These are phyloP conservation scores for Parnassius apollo DNA, from an alignment of 2,888 invertebrate genomes.

Conservation along the genomic window DNA sequence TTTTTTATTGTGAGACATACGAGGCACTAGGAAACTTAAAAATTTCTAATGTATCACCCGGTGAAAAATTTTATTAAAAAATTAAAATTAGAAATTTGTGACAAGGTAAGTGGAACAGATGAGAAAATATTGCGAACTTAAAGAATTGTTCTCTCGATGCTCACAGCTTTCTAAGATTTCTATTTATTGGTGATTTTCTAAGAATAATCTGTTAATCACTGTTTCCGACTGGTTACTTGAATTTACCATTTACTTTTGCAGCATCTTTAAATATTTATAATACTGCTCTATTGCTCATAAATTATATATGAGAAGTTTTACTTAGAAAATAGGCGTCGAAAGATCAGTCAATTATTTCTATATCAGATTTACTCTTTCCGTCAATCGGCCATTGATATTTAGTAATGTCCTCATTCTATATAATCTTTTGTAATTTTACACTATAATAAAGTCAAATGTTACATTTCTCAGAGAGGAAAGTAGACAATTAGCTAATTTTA, in stretches of 20 bases:
- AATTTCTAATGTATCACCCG: too few species aligned
- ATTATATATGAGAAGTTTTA: background rate
- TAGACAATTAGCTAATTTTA: background rate
- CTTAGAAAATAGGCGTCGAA: background rate
- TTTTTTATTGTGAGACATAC: too few species aligned
- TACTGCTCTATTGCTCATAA: background rate
- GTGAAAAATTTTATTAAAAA: background rate
- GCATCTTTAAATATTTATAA: background rate
- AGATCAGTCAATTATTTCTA: background rate
- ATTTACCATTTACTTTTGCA: background rate
- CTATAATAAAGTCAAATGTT: conserved; percentile 14
- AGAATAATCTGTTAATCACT: background rate
- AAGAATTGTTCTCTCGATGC: conserved; percentile 14
- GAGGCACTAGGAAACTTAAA: too few species aligned
- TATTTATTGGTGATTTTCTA: background rate
- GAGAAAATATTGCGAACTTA: conserved; percentile 14
- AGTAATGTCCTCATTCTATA: conserved; percentile 13
- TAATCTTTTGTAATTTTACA: conserved; percentile 17
- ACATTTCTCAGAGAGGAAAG: conserved; percentile 3
- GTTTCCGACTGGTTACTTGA: background rate
- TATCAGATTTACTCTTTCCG: conserved; percentile 18
- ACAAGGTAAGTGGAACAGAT: conserved; percentile 10
- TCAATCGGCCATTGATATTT: conserved; percentile 15
- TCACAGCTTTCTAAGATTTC: conserved; percentile 44
- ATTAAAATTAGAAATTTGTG: background rate